Percentiles rank a stretch among this genome's conserved stretches.
These are phyloP conservation scores for Himalopsyche phryganea DNA, from an alignment of 1,140 invertebrate species.

Conservation along the genomic window DNA sequence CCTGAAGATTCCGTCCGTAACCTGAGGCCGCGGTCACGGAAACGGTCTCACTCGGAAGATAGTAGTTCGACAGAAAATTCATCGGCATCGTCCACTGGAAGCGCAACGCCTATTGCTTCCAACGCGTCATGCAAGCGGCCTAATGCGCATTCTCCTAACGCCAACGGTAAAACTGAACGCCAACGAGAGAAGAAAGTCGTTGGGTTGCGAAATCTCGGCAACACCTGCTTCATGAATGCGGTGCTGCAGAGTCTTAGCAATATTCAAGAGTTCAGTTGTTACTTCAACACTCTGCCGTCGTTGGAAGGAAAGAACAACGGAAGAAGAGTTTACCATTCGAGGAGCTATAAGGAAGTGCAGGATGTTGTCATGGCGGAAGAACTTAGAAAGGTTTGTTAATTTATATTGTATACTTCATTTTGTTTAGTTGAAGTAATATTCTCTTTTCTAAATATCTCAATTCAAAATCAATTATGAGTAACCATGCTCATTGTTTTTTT, in stretches of 20 bases:
- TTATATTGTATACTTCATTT: too few relatives aligned
- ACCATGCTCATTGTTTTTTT: too few relatives aligned
- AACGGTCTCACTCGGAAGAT: constrained; percentile 59
- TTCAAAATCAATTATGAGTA: not conserved
- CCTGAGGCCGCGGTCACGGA: constrained; percentile 57
- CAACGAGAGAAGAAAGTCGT: constrained; percentile 64
- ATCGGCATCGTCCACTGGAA: constrained; percentile 36
- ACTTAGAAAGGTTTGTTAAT: constrained; percentile 59
- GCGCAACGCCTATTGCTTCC: constrained; percentile 27
- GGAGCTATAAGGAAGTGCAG: constrained; percentile 59
- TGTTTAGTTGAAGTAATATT: too few relatives aligned
- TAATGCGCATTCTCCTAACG: constrained; percentile 38
- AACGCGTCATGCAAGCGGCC: constrained; percentile 47
- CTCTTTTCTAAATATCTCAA: not conserved
- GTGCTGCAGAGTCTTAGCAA: constrained; percentile 83
- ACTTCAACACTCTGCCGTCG: constrained; percentile 75
- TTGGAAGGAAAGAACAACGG: constrained; percentile 64
- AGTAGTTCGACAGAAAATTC: constrained; percentile 54
- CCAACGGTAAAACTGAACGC: constrained; percentile 39
- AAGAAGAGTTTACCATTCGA: constrained; percentile 59
- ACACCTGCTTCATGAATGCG: constrained; percentile 89
- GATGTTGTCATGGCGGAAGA: constrained; percentile 75
- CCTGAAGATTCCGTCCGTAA: constrained; percentile 56
- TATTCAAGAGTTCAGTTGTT: constrained; percentile 80
- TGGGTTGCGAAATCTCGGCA: constrained; percentile 79